Base-by-base conservation (phyloP, 2,797 vertebrate species). In the Acrossocheilus fasciatus region DNA sequence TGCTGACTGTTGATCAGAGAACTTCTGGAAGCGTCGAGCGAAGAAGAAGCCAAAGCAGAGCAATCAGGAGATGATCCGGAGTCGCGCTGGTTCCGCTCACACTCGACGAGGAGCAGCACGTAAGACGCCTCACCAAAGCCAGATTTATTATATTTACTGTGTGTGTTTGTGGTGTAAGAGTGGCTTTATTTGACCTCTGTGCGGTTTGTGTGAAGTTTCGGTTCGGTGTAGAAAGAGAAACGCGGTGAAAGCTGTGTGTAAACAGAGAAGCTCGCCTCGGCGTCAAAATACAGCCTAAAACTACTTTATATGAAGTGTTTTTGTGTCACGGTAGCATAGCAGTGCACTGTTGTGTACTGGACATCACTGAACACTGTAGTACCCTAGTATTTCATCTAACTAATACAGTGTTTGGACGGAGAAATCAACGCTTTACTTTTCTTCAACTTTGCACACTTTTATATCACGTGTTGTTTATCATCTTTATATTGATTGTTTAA, bases 41-140 rank as follows among this genome's bases (percentile, higher is more conserved):
- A 50, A 43, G 43, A 50, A 74, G 69, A 73, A 75, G 81, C 74
- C 52, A 36, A 82, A 54, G 45, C 43, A 18, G 59, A 84, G 76
- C 70, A 76, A 84, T 68, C 41, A 54, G 43, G 0, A 64, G 52
- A 43, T 83, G 69, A 68, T 36, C 45, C 45, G 45, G 82, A 76
- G 18, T 77, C 83, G 39, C 12, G 45, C 83, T 26, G 72, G 5
- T 17, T 50, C 17, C 9, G 72, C 43, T 72, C 6, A 20, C 11
- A 62, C 69, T 74, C 70, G 70, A 66, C 72, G 70, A 47, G 23
- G 10, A 41, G 23, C 43, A 7, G 39, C 26, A 15, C 3, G 47
- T 50, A 17, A 34, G 50, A 72, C 41, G 57, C 47, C 2, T 4
- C 47, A 18, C 17, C 4, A 3, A 4, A 50, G 4, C 14, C 1